phyloP scores from a whole-genome alignment of 2,888 invertebrate genomes.

The Bellardia pandia region DNA sequence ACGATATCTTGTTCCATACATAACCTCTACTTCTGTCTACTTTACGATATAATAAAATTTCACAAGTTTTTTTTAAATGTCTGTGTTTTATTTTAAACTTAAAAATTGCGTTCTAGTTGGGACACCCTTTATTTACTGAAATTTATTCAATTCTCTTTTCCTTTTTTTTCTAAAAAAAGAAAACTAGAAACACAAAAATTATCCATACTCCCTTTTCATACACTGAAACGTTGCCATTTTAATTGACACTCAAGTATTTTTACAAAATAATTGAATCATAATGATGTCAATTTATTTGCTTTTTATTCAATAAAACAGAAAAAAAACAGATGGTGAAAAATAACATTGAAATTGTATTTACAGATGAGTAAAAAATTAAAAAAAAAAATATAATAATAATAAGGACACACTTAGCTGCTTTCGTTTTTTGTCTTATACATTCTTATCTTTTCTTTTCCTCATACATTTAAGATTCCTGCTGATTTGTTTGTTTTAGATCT shows the following conservation, averaged over 20 bases:
- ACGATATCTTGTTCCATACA: too few species aligned
- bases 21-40: too few species aligned
- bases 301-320: conserved; percentile 9
- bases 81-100: too few species aligned
- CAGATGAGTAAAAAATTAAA: background rate
- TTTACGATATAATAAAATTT: too few species aligned
- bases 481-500: conserved; percentile 35
- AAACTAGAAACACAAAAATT: background rate
- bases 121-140: too few species aligned
- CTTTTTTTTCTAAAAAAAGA: background rate
- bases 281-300: conserved; percentile 36
- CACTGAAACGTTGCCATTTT: background rate
- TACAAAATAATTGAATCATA: conserved; percentile 38
- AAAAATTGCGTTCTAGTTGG: too few species aligned
- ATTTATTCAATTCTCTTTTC: background rate
- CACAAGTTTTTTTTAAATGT: too few species aligned
- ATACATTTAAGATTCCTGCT: conserved; percentile 9
- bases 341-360: conserved; percentile 37
- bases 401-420: conserved; percentile 36
- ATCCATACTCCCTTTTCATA: background rate
- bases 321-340: conserved; percentile 34
- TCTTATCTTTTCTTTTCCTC: background rate
- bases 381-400: background rate
- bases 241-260: conserved; percentile 33
- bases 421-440: background rate